Conservation (phyloP, 1,140 invertebrate genomes). For the Lepidurus couesii region DNA sequence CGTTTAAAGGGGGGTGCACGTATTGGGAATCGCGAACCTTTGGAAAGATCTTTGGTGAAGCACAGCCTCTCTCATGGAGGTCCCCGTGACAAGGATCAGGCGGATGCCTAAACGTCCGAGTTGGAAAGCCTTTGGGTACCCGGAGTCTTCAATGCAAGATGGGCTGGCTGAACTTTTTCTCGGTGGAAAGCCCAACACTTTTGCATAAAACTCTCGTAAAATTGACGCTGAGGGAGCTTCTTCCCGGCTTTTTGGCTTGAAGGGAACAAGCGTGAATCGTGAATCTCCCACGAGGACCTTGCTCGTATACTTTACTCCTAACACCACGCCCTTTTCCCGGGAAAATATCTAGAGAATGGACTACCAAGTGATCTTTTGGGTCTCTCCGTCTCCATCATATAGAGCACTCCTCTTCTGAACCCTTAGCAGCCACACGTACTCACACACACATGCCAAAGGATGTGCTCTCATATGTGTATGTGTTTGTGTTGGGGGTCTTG, state of each 20-base stretch:
- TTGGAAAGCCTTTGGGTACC: neutral
- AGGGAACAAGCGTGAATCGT: neutral
- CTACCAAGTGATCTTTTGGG: conserved; percentile 3
- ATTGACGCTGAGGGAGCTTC: conserved; percentile 12
- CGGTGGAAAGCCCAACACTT: neutral
- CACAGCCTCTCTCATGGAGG: neutral
- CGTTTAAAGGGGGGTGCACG: neutral
- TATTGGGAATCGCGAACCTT: neutral
- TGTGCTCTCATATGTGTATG: too few relatives aligned
- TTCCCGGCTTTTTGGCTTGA: neutral
- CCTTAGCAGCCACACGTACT: neutral
- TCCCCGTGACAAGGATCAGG: neutral
- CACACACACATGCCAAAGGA: neutral
- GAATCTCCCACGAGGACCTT: neutral
- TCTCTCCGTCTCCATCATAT: neutral
- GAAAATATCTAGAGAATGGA: neutral
- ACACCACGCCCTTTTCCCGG: neutral
- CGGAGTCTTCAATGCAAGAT: neutral
- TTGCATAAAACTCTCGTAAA: conserved; percentile 16
- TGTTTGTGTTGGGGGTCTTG: neutral
- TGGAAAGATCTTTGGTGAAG: neutral
- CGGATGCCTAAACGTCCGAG: neutral
- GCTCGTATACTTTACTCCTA: neutral
- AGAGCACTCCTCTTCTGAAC: neutral
- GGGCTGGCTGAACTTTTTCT: neutral